Base-by-base conservation (phyloP, 1,140 invertebrate genomes). In the Caenorhabditis latens region DNA sequence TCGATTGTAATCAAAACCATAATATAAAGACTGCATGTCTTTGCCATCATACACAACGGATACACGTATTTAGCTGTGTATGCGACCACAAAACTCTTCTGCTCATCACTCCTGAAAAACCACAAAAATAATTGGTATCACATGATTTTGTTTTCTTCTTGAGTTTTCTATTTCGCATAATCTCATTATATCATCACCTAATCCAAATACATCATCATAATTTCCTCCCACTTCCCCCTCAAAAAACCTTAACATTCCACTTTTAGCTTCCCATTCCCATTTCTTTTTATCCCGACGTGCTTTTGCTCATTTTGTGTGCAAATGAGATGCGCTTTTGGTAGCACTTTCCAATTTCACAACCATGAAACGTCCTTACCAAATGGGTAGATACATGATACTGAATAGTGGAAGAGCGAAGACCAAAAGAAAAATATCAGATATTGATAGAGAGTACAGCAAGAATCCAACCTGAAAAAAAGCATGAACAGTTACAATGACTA, bases 371-470 rank as follows among this genome's bases (percentile, higher is more conserved):
- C 4, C 71, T 79, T 79, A 79, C 71, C 71, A 79, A 50, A 79
- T 50, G 71, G 71, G 71, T 50, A 79, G 46, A 79, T 79, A 79
- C 71, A 79, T 79, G 71, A 79, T 79, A 53, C 71, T 79, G 71
- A 79, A 79, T 8, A 79, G 71, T 14, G 71, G 71, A 79, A 79
- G 71, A 24, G 71, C 71, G 46, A 79, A 79, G 40, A 79, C 71
- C n/a, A 79, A n/a, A 42, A 79, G 71, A 40, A 79, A 79, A 7
- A 79, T 79, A n/a, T 79, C 71, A 11, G 71, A 48, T 13, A 79
- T 50, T 24, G 71, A 79, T 42, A 79, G n/a, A 4, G 71, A 79
- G n/a, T 79, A 79, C 46, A 79, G 71, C 8, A 79, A 40, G 71
- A 79, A 79, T 6, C 71, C 71, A 11, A 79, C 71, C 71, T 79